phyloP scores from a whole-genome alignment of 2,797 vertebrate genomes.

The Acanthis flammea region DNA sequence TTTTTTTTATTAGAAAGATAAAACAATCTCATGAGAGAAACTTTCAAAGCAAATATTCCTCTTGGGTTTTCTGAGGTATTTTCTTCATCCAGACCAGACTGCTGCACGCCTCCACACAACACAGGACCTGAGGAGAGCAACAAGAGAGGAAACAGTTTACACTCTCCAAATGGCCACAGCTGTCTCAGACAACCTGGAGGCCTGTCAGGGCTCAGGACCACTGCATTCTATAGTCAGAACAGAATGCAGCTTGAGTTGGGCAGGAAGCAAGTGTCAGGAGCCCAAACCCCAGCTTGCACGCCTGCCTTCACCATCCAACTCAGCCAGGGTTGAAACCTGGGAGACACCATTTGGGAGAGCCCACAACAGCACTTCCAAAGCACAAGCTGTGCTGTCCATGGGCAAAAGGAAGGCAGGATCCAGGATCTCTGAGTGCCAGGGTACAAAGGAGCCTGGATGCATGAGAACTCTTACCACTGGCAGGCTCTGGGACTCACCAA shows the following conservation, averaged over 20 bases:
- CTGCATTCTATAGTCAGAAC: not conserved
- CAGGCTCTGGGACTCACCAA: not conserved
- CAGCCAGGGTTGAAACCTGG: not conserved
- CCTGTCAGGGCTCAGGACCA: not conserved
- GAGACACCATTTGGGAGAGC: not conserved
- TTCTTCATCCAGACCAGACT: not conserved
- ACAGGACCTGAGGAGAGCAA: not conserved
- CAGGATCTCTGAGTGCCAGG: not conserved
- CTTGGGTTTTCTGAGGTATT: not conserved
- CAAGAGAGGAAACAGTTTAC: not conserved
- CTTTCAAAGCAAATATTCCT: constrained; percentile 11
- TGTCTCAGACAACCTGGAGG: not conserved
- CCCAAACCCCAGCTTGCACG: constrained; percentile 22
- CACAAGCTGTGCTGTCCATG: not conserved
- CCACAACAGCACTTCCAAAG: not conserved
- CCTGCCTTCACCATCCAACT: not conserved
- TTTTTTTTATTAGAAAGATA: not conserved
- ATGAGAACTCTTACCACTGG: constrained; percentile 12
- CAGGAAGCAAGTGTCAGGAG: not conserved
- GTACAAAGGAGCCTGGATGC: not conserved
- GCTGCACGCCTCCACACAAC: not conserved
- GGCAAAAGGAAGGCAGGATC: not conserved
- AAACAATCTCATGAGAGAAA: not conserved
- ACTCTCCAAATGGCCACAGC: not conserved
- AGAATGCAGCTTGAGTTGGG: not conserved